These are phyloP conservation scores for Polypterus senegalus DNA, from an alignment of 2,113 vertebrate genomes.

Conservation along the genomic window DNA sequence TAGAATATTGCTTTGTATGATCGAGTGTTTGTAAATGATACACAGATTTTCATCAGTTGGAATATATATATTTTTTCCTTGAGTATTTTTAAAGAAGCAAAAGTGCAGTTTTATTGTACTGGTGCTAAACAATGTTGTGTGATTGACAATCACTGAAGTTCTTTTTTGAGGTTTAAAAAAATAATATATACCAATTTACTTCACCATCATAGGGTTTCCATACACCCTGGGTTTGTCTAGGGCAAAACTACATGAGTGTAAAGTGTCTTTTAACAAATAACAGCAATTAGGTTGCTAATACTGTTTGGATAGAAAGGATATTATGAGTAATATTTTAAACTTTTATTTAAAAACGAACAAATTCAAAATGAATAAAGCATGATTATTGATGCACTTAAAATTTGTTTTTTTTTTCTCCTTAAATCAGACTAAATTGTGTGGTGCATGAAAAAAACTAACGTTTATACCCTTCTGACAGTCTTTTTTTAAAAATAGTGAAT, in stretches of 20 bases:
- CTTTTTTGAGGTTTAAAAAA: slow-evolving; percentile 60
- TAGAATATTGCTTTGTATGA: slow-evolving; percentile 51
- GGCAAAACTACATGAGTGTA: slow-evolving; percentile 21
- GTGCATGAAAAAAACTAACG: too few species aligned
- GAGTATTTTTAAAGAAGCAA: slow-evolving; percentile 52
- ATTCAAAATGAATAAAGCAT: slow-evolving; percentile 55
- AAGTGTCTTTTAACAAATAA: slow-evolving; percentile 12
- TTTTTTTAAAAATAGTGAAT: too few species aligned
- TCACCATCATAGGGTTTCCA: slow-evolving; percentile 27
- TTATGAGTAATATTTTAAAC: slow-evolving; percentile 39
- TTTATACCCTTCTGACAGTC: too few species aligned
- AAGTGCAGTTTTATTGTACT: slow-evolving; percentile 99
- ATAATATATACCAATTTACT: slow-evolving; percentile 46
- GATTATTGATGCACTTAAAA: slow-evolving; percentile 35
- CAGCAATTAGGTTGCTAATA: slow-evolving; percentile 23
- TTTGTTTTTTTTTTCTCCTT: too few species aligned
- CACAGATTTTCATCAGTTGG: slow-evolving; percentile 48
- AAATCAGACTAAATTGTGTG: too few species aligned
- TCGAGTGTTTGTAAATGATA: slow-evolving; percentile 58
- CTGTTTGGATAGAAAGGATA: slow-evolving; percentile 28
- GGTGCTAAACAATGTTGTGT: slow-evolving; percentile 81
- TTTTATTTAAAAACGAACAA: slow-evolving; percentile 48
- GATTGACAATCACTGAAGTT: slow-evolving; percentile 69
- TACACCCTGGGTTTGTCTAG: slow-evolving; percentile 10
- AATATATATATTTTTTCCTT: slow-evolving; percentile 37